Evolutionary conservation across 2,113 vertebrate genomes (phyloP).

Genomic region (Beaufortia kweichowensis): DNA sequence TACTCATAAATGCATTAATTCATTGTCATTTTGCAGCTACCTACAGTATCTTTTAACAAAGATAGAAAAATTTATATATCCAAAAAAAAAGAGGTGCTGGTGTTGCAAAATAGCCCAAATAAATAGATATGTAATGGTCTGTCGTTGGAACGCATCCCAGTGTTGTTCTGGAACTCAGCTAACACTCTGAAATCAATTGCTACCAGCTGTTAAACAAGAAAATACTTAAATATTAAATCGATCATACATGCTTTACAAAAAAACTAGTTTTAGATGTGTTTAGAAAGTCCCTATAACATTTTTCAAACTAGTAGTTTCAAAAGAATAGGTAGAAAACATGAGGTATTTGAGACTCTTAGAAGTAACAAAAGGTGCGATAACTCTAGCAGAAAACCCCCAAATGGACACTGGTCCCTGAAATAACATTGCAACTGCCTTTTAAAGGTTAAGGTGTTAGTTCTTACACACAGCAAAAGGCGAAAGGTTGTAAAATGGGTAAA

Average conservation of each 20-base stretch:
- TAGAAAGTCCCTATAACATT: too few species aligned
- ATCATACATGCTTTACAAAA: constrained; percentile 43
- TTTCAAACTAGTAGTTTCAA: too few species aligned
- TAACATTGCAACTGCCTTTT: constrained; percentile 63
- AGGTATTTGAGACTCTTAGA: neutral
- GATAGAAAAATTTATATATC: neutral
- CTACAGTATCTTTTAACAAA: neutral
- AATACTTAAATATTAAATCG: constrained; percentile 43
- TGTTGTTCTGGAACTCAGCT: constrained; percentile 57
- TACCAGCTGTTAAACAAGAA: constrained; percentile 66
- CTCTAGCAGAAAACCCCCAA: constrained; percentile 65
- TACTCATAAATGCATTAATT: neutral
- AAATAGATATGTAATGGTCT: constrained; percentile 55
- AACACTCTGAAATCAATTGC: constrained; percentile 67
- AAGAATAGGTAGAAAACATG: neutral
- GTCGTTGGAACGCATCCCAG: constrained; percentile 61
- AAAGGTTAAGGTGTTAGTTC: constrained; percentile 58
- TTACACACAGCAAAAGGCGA: constrained; percentile 65
- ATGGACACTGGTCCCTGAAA: constrained; percentile 68
- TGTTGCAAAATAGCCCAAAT: constrained; percentile 17
- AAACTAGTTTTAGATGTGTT: neutral
- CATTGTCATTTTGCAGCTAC: neutral
- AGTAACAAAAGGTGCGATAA: constrained; percentile 66
- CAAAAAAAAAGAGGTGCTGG: neutral
- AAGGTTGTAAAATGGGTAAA: constrained; percentile 59